Conservation (phyloP, 2,113 vertebrate species). For the Scomber colias region DNA sequence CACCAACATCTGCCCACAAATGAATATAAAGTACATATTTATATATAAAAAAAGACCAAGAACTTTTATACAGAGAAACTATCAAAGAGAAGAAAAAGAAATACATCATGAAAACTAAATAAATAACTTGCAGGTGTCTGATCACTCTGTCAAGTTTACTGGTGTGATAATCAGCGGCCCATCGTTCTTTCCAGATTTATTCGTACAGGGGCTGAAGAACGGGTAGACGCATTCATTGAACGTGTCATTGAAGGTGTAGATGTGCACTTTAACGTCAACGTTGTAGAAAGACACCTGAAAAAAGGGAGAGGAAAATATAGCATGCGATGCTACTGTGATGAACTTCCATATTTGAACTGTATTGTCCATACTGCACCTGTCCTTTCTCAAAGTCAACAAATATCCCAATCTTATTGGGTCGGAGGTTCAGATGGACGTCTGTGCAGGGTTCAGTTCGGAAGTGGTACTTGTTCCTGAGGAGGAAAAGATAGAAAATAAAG, state of each 20-base stretch:
- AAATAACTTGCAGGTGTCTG: background rate
- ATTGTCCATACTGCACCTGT: conserved; percentile 59
- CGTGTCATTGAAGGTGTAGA: conserved; percentile 78
- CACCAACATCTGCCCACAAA: background rate
- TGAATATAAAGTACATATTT: background rate
- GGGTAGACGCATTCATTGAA: conserved; percentile 84
- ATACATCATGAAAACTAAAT: too few species aligned
- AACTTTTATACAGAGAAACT: background rate
- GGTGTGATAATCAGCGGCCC: conserved; percentile 75
- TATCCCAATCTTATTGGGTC: conserved; percentile 69
- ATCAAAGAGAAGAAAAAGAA: background rate
- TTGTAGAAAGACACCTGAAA: conserved; percentile 82
- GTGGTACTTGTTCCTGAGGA: conserved; percentile 72
- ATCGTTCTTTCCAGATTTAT: conserved; percentile 75
- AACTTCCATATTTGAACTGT: background rate
- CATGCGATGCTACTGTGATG: too few species aligned
- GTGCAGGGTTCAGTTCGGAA: conserved; percentile 66
- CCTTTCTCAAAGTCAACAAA: conserved; percentile 79
- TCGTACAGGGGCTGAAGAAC: conserved; percentile 87
- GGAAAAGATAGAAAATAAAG: background rate
- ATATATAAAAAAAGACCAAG: background rate
- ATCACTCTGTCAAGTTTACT: conserved; percentile 33
- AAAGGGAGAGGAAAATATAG: too few species aligned
- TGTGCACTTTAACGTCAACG: conserved; percentile 68
- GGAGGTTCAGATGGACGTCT: conserved; percentile 44